Percentiles rank a stretch among this genome's conserved stretches.
Evolutionary conservation across 1,140 invertebrate species (phyloP).

Genomic region (Physella acuta): DNA sequence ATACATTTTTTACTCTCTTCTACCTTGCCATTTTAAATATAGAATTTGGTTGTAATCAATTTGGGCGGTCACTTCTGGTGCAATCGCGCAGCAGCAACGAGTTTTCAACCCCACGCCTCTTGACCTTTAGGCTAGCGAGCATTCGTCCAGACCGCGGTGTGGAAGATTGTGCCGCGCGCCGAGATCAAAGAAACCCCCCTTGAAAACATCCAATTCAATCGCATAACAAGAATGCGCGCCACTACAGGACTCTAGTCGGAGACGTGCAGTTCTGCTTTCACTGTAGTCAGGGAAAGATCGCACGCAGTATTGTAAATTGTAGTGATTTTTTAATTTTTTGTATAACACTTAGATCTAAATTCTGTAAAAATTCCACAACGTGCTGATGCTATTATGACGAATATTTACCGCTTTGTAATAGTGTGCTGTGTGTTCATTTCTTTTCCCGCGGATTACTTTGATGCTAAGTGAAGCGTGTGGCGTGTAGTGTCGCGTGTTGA

Average conservation of each 20-base stretch:
- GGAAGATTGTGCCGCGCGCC: constrained; percentile 42
- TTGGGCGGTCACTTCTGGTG: constrained; percentile 18
- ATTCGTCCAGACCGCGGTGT: constrained; percentile 31
- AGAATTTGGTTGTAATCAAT: neutral
- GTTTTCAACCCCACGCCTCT: constrained; percentile 35
- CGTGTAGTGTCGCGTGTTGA: neutral
- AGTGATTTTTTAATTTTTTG: too few species aligned
- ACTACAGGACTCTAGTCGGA: constrained; percentile 29
- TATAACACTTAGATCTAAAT: too few species aligned
- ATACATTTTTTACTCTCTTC: too few species aligned
- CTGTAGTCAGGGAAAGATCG: constrained; percentile 18
- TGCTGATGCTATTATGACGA: constrained; percentile 5
- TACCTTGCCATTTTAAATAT: neutral
- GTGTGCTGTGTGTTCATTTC: neutral
- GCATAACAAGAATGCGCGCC: constrained; percentile 44
- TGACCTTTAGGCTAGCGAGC: constrained; percentile 36
- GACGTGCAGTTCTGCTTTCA: constrained; percentile 1
- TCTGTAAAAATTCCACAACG: too few species aligned
- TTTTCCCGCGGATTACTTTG: constrained; percentile 12
- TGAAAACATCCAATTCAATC: constrained; percentile 48
- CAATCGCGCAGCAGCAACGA: constrained; percentile 25
- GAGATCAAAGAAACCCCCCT: constrained; percentile 42
- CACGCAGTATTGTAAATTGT: too few species aligned
- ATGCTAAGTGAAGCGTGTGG: constrained; percentile 9
- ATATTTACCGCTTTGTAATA: neutral